Base-by-base conservation (phyloP, 2,888 invertebrate species). In the Pollenia labialis region DNA sequence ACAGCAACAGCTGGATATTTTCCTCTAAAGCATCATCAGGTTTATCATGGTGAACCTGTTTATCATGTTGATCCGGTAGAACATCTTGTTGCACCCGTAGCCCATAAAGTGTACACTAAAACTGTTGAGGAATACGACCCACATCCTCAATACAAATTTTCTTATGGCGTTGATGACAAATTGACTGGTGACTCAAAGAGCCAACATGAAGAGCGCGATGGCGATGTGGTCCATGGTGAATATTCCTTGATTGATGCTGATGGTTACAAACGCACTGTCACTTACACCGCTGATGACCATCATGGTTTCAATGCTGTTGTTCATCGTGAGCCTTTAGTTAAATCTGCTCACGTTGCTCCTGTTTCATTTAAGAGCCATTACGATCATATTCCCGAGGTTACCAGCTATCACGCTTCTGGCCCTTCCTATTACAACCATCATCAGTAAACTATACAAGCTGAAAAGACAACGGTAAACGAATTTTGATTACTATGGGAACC, bases 281-380 rank as follows among this genome's bases (percentile, higher is more conserved):
- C 91, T 23, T 93, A 93, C 81, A 92, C 92, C 52, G 92, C 93
- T 16, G 93, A 93, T 88, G 89, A 92, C 48, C 87, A 92, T 44
- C 90, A 92, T 77, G 93, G 93, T 18, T 93, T 93, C 89, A 93
- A 93, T 81, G 93, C 93, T 48, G 91, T 93, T 14, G 93, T 93
- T 16, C 84, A 88, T 74, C 90, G 89, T 62, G 89, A 90, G 80
- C 89, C 90, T 16, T 88, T 89, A 42, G 82, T 83, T 14, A 89
- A 89, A 74, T 85, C 83, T 58, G 88, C 69, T 48, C 50, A 64
- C 40, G 46, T 23, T 23, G 23, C 23, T 23, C 23, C 23, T 23
- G 23, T 23, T 23, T 2, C 23, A 23, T 23, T 2, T 23, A 23
- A 23, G 23, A 23, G 23, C 23, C 23, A 23, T 23, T 23, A 23